Conservation (phyloP, 2,888 invertebrate genomes). For the Alviniconcha strummeri region DNA sequence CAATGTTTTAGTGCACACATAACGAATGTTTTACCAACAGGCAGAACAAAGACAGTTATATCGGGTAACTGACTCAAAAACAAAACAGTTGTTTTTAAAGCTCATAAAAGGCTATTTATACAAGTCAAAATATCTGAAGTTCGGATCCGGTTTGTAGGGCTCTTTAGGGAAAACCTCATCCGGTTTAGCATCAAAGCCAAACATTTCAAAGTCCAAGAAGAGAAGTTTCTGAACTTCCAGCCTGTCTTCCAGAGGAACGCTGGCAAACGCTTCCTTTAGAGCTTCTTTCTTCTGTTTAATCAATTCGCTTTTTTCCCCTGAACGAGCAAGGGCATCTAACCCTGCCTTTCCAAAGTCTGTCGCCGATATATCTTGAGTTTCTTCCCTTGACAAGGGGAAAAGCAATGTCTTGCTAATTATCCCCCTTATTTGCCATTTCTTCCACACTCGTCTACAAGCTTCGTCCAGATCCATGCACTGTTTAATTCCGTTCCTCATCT, state of each 20-base stretch:
- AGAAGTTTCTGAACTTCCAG: slow-evolving; percentile 14
- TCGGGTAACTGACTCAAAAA: too few species aligned
- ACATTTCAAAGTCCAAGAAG: slow-evolving; percentile 27
- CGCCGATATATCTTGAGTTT: slow-evolving; percentile 38
- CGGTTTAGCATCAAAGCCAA: slow-evolving; percentile 34
- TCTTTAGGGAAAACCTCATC: slow-evolving; percentile 22
- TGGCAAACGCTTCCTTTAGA: slow-evolving; percentile 47
- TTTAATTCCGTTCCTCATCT: slow-evolving; percentile 18
- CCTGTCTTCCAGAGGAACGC: slow-evolving; percentile 44
- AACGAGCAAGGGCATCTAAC: slow-evolving; percentile 45
- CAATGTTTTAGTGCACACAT: too few species aligned
- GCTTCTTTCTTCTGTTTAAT: slow-evolving; percentile 50
- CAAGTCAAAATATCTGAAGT: slow-evolving; percentile 20
- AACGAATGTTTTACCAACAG: too few species aligned
- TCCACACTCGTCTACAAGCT: slow-evolving; percentile 50
- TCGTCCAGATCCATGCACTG: slow-evolving; percentile 50
- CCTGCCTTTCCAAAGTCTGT: slow-evolving; percentile 44
- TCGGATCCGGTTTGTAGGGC: background rate
- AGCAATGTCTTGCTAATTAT: slow-evolving; percentile 50
- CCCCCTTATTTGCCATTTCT: slow-evolving; percentile 56
- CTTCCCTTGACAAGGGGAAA: slow-evolving; percentile 45
- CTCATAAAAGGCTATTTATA: background rate
- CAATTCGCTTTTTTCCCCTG: slow-evolving; percentile 36
- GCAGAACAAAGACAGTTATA: too few species aligned
- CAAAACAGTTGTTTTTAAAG: too few species aligned